Base-by-base conservation (phyloP, 2,888 invertebrate genomes). In the Agonopterix alstromeriana region DNA sequence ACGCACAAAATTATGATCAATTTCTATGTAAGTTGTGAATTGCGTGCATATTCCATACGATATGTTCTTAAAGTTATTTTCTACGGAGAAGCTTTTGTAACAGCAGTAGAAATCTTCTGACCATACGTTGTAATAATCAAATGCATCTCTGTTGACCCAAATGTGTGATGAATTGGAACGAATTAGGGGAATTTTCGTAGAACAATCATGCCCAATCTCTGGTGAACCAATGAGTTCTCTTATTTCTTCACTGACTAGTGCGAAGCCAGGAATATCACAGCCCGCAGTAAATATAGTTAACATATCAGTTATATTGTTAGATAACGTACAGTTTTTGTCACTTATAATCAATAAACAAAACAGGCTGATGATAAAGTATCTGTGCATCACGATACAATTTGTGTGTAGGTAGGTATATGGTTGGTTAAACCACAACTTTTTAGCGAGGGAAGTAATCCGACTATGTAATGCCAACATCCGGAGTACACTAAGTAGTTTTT, bases 1-100 rank as follows among this genome's bases (percentile, higher is more conserved):
- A 65, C 88, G 86, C 1, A 94, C 84, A 64, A 93, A 95, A 70
- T 95, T 94, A 35, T 90, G 81, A 2, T 61, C 63, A 2, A 88
- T 73, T 55, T 73, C 54, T 50, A 80, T 72, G 3, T 64, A 61
- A 9, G 76, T 61, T 10, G 73, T 56, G 55, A 92, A 91, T 17
- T 59, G 48, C 27, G 72, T 65, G 58, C 92, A 92, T 9, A 58
- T 50, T 2, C 77, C 69, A 10, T 47, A 48, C 58, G 80, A 90
- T 44, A 77, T 40, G 35, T 50, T 48, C 17, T 45, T 40, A 2
- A 40, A 17, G 10, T 12, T 42, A 8, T 27, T 44, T 35, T 35
- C 36, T 10, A 92, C 51, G 70, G 79, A 78, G 60, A 93, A 91
- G 1, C 82, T 67, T 41, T 70, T 72, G 73, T 92, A 93, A 65